phyloP scores from a whole-genome alignment of 2,888 invertebrate species.

The Agrochola lota region DNA sequence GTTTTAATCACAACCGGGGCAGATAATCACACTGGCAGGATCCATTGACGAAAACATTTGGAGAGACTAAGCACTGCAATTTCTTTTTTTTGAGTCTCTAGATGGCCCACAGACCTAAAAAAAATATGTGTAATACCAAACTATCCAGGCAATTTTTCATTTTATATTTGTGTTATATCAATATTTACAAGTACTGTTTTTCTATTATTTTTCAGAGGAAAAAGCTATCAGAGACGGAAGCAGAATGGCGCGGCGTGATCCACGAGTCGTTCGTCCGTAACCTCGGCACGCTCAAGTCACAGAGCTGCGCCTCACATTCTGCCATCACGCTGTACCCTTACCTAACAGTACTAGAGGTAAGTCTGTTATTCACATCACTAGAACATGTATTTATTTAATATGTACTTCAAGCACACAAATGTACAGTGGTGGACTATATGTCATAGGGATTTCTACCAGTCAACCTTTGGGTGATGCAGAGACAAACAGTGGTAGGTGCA shows the following conservation, averaged over 20 bases:
- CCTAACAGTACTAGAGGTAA: constrained; percentile 91
- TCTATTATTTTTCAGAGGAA: constrained; percentile 86
- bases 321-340: constrained; percentile 93
- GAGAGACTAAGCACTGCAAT: background rate
- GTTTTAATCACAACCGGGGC: background rate
- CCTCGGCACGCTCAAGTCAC: constrained; percentile 91
- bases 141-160: background rate
- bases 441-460: too few species aligned
- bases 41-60: background rate
- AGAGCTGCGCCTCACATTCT: constrained; percentile 89
- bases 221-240: constrained; percentile 91
- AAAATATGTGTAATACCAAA: background rate
- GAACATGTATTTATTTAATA: too few species aligned
- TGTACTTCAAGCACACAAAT: too few species aligned
- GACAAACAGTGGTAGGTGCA: too few species aligned
- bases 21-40: background rate
- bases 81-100: background rate
- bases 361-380: constrained; percentile 36
- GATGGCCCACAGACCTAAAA: background rate
- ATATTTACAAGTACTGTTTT: background rate
- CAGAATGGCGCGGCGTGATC: constrained; percentile 92
- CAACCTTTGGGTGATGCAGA: too few species aligned
- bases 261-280: constrained; percentile 92
- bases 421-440: too few species aligned
- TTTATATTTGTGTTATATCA: background rate